These are phyloP conservation scores for Ctena decussata DNA, from an alignment of 2,888 invertebrate genomes.

Conservation along the genomic window DNA sequence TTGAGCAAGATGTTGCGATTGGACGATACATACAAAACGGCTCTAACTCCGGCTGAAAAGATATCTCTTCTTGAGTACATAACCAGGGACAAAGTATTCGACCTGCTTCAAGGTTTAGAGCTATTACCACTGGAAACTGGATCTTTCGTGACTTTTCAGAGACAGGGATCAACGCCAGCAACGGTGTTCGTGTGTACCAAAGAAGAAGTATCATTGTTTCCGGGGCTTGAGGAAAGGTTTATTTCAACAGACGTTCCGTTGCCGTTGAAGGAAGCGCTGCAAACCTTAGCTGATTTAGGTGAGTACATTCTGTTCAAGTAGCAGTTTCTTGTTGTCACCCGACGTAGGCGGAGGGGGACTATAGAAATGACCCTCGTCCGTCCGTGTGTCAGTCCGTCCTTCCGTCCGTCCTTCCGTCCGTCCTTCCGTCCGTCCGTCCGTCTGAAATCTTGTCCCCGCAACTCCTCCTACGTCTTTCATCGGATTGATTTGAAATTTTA, in stretches of 20 bases:
- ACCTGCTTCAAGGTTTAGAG: too few species aligned
- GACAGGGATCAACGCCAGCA: not conserved
- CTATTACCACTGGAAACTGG: slow-evolving; percentile 23
- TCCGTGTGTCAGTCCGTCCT: too few species aligned
- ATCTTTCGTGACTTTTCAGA: not conserved
- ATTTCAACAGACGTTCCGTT: not conserved
- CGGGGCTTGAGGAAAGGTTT: not conserved
- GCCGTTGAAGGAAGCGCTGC: not conserved
- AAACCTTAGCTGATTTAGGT: not conserved
- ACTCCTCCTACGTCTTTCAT: too few species aligned
- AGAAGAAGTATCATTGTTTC: not conserved
- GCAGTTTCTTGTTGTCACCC: too few species aligned
- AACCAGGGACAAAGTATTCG: not conserved
- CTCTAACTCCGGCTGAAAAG: not conserved
- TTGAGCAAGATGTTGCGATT: not conserved
- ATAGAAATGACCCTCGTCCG: too few species aligned
- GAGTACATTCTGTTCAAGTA: too few species aligned
- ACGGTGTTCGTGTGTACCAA: not conserved
- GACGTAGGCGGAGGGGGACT: too few species aligned
- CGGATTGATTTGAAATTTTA: too few species aligned
- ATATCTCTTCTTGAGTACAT: slow-evolving; percentile 5
- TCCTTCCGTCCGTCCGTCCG: too few species aligned
- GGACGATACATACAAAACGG: not conserved
- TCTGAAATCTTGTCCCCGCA: too few species aligned
- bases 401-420: too few species aligned